Evolutionary conservation across 2,797 vertebrate genomes (phyloP).

Genomic region (Lacerta bilineata): DNA sequence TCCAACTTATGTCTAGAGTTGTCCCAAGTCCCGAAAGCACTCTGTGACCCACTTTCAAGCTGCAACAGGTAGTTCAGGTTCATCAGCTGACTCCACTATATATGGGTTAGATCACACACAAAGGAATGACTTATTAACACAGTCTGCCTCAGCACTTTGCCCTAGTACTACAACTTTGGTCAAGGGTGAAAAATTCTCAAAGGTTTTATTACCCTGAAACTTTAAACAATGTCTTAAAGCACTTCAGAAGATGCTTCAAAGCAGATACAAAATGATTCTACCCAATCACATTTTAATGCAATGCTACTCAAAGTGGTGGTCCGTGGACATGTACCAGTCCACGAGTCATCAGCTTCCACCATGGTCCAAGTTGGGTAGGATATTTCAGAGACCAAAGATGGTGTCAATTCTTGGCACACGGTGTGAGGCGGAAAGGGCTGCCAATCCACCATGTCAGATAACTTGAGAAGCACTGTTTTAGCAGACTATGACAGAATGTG

Average conservation of each 20-base stretch:
- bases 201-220: neutral
- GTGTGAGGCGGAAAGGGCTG: too few relatives aligned
- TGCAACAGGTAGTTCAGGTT: neutral
- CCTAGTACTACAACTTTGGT: neutral
- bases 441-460: too few relatives aligned
- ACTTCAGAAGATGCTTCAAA: neutral
- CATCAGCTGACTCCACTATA: neutral
- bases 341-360: too few relatives aligned
- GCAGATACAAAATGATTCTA: neutral
- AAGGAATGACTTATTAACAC: neutral
- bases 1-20: neutral
- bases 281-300: neutral
- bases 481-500: too few relatives aligned
- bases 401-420: too few relatives aligned
- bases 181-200: neutral
- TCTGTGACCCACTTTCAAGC: neutral
- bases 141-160: neutral
- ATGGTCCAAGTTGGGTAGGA: too few relatives aligned
- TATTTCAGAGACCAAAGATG: too few relatives aligned
- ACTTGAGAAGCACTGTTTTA: too few relatives aligned
- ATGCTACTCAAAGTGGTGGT: too few relatives aligned
- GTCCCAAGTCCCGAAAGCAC: neutral
- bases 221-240: neutral
- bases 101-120: neutral
- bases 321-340: too few relatives aligned